Conservation (phyloP, 23 tunicate species). For the Trididemnum clinides region DNA sequence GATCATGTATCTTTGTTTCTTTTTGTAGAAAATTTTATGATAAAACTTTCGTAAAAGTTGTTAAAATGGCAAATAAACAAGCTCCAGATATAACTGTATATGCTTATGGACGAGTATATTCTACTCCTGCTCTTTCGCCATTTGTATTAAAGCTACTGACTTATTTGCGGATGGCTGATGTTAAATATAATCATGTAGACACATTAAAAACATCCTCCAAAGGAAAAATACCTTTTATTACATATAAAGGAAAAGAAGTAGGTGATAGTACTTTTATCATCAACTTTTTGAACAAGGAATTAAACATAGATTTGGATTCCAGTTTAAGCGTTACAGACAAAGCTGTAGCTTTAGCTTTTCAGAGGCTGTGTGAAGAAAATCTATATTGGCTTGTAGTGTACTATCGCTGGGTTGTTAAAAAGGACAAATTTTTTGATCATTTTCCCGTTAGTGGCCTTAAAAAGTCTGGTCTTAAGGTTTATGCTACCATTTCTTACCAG, state of each 20-base stretch:
- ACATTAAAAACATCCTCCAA: constrained; percentile 35
- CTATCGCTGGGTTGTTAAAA: constrained; percentile 40
- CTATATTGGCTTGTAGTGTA: constrained; percentile 49
- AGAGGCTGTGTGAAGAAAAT: constrained; percentile 56
- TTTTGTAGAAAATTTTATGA: too few species aligned
- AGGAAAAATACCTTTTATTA: constrained; percentile 56
- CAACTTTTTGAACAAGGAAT: constrained; percentile 37
- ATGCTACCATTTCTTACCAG: background rate
- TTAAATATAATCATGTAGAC: constrained; percentile 6
- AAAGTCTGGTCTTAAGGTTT: constrained; percentile 11
- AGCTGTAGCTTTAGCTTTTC: constrained; percentile 41
- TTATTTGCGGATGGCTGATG: constrained; percentile 45
- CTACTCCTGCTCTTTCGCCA: constrained; percentile 31
- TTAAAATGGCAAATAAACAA: too few species aligned
- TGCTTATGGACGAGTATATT: background rate
- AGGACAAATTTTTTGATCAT: background rate
- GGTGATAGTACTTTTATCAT: constrained; percentile 48
- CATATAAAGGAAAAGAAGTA: constrained; percentile 49
- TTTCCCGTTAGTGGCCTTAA: constrained; percentile 16
- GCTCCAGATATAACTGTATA: background rate
- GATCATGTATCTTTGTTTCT: too few species aligned
- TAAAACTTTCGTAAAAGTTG: too few species aligned
- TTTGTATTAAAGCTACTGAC: constrained; percentile 53
- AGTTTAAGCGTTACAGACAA: constrained; percentile 32
- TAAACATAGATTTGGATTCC: constrained; percentile 5